phyloP scores from a whole-genome alignment of 2,113 vertebrate genomes.

The Siphamia tubifer region DNA sequence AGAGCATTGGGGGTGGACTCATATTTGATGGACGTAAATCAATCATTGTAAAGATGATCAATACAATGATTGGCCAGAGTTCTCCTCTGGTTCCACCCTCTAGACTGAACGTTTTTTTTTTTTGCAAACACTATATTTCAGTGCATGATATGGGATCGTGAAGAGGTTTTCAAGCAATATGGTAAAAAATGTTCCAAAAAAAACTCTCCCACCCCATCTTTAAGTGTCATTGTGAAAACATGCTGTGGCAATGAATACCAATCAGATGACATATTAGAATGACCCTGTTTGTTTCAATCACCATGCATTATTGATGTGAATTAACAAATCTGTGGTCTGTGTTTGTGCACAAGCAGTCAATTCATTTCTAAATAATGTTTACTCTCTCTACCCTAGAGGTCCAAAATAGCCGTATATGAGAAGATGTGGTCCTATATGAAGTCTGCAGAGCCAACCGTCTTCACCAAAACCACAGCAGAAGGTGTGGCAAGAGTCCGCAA shows the following conservation, averaged over 20 bases:
- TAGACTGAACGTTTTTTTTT: no score
- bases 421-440: conserved; percentile 99
- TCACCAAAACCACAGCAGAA: conserved; percentile 96
- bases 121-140: no score
- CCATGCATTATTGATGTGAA: conserved; percentile 5
- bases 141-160: no score
- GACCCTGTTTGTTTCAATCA: not conserved
- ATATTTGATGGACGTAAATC: no score
- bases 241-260: conserved; percentile 6
- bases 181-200: no score
- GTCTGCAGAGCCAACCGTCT: conserved; percentile 96
- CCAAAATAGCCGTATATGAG: conserved; percentile 99
- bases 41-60: no score
- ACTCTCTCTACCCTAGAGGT: conserved; percentile 81
- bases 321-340: conserved; percentile 22
- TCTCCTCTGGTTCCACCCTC: no score
- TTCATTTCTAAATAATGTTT: not conserved
- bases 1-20: no score
- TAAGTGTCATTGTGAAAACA: not conserved
- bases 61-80: no score
- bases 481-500: conserved; percentile 97
- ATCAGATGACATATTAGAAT: not conserved
- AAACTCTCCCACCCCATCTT: no score
- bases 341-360: not conserved
- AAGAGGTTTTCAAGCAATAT: no score